Base-by-base conservation (phyloP, 2,113 vertebrate species). In the Corythoichthys haematopterus region DNA sequence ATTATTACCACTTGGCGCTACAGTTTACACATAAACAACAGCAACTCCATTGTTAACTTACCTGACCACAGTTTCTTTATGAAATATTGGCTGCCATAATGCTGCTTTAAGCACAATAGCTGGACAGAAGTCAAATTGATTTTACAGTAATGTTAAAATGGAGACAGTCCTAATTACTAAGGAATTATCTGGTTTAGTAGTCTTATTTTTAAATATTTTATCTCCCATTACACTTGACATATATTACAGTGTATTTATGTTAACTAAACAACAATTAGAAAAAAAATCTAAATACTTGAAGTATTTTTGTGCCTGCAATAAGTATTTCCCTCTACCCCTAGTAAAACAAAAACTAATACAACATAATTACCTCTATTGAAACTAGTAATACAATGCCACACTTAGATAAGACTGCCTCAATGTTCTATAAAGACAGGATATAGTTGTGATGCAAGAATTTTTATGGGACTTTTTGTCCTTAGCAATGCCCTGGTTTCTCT, bases 401-500 rank as follows among this genome's bases (percentile, higher is more conserved):
- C 16, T 57, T 51, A 64, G 70, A 82, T 64, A 4, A 69, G 37
- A 69, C 52, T 51, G 40, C 58, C 3, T 68, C 51, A 16, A 45
- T 57, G 15, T 62, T n/a, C 66, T 16, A 58, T 14, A 75, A 35
- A 69, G 69, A 51, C 20, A 77, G n/a, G 48, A 52, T n/a, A 52
- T n/a, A 50, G 13, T 45, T 50, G 12, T 61, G 70, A 45, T 58
- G 16, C 33, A 55, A 46, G 45, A 10, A 10, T 46, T 46, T 46
- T 11, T 28, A 7, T 46, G 11, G 45, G 11, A 46, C 8, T 10
- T 46, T 52, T 20, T 91, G 68, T 57, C 50, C 65, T 48, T 73
- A 74, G 73, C 77, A 87, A 80, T 75, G 1, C 87, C 85, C 78
- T 70, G 66, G 62, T 72, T 80, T 70, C 80, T 82, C 80, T 68